A percentile compares a stretch with the other conserved stretches of the same genome.
Evolutionary conservation across 2,888 invertebrate species (phyloP).

Genomic region (Rotaria sp.): DNA sequence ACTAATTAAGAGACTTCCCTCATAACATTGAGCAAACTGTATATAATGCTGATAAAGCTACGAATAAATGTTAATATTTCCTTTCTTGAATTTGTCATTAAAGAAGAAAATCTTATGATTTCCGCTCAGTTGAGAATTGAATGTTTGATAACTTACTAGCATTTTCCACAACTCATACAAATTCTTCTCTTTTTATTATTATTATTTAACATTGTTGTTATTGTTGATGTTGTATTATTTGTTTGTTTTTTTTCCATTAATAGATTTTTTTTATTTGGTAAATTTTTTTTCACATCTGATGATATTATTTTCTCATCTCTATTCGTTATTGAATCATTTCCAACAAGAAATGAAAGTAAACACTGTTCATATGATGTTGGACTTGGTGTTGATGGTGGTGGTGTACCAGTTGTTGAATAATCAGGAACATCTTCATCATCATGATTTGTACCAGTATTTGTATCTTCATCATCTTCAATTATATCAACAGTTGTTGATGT

Average conservation of each 20-base stretch:
- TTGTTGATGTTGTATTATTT: conserved; percentile 1
- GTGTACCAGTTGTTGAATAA: background rate
- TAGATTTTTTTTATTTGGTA: background rate
- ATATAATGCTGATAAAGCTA: too few relatives aligned
- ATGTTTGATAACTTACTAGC: background rate
- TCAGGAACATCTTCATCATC: background rate
- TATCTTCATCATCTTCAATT: background rate
- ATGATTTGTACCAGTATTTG: background rate
- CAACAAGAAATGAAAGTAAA: conserved; percentile 12
- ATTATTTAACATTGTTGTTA: background rate
- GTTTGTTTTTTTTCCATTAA: background rate
- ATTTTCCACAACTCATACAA: conserved; percentile 26
- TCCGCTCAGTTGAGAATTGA: too few relatives aligned
- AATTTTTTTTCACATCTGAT: background rate
- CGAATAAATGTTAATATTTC: too few relatives aligned
- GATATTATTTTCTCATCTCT: background rate
- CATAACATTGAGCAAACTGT: too few relatives aligned
- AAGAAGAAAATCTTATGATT: too few relatives aligned
- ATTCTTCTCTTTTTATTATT: background rate
- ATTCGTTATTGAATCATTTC: background rate
- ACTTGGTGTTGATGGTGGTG: background rate
- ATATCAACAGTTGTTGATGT: background rate
- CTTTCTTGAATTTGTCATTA: too few relatives aligned
- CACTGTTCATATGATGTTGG: conserved; percentile 1
- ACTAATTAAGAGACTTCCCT: too few relatives aligned